Conservation (phyloP, 2,888 invertebrate genomes). For the Synergus gifuensis region DNA sequence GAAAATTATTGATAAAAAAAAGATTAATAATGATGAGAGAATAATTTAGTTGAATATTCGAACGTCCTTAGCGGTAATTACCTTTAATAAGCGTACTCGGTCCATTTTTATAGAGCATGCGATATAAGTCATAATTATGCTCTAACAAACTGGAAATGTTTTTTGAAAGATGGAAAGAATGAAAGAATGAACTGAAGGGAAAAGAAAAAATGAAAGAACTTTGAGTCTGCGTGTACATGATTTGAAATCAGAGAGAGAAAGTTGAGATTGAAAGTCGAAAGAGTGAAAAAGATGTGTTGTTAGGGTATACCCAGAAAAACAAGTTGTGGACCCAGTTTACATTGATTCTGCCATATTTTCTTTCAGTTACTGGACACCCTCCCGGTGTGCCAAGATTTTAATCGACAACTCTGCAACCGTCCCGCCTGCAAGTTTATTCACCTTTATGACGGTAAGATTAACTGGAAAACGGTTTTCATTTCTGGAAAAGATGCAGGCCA, state of each 20-base stretch:
- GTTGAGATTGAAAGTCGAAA: slow-evolving; percentile 33
- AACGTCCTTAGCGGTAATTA: slow-evolving; percentile 70
- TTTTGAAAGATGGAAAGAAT: slow-evolving; percentile 49
- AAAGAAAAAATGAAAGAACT: slow-evolving; percentile 48
- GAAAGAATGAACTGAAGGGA: slow-evolving; percentile 49
- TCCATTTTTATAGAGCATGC: slow-evolving; percentile 71
- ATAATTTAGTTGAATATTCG: slow-evolving; percentile 64
- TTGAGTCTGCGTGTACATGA: slow-evolving; percentile 44
- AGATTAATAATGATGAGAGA: background rate
- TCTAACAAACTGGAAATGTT: slow-evolving; percentile 71
- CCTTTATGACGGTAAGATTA: slow-evolving; percentile 93
- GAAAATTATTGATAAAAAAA: background rate
- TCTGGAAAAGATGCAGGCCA: background rate
- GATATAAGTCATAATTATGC: slow-evolving; percentile 72
- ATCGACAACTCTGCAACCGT: slow-evolving; percentile 97
- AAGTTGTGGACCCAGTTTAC: slow-evolving; percentile 58
- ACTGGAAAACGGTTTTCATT: background rate
- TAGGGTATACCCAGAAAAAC: slow-evolving; percentile 53
- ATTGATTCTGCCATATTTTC: slow-evolving; percentile 75
- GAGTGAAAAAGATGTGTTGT: slow-evolving; percentile 52
- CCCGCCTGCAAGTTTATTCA: slow-evolving; percentile 99
- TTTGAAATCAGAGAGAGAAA: slow-evolving; percentile 47
- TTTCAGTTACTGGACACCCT: slow-evolving; percentile 99
- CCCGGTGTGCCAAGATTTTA: slow-evolving; percentile 99
- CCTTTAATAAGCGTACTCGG: slow-evolving; percentile 49